Conservation (phyloP, 2,113 vertebrate species). For the Scomber scombrus region DNA sequence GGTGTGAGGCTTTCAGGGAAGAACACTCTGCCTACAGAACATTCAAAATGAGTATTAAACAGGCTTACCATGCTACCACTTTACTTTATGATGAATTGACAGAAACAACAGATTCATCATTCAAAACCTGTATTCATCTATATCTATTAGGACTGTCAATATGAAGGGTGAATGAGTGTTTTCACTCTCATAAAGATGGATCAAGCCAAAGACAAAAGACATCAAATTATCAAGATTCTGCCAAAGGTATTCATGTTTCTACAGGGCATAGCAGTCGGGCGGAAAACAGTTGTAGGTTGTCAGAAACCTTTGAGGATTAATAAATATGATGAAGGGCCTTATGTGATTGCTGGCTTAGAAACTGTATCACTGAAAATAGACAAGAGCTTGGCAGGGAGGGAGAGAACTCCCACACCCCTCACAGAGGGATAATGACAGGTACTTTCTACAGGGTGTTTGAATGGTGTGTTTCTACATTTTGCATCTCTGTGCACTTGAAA, state of each 20-base stretch:
- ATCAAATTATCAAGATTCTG: slow-evolving; percentile 62
- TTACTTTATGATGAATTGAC: slow-evolving; percentile 15
- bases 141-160: slow-evolving; percentile 46
- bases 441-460: slow-evolving; percentile 56
- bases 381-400: slow-evolving; percentile 70
- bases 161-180: slow-evolving; percentile 32
- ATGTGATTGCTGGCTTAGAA: slow-evolving; percentile 82
- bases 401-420: slow-evolving; percentile 75
- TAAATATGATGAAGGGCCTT: slow-evolving; percentile 82
- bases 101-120: slow-evolving; percentile 10
- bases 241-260: slow-evolving; percentile 75
- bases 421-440: slow-evolving; percentile 73
- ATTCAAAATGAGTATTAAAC: slow-evolving; percentile 30
- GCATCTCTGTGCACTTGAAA: slow-evolving; percentile 49
- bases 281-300: slow-evolving; percentile 81
- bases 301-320: slow-evolving; percentile 80
- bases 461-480: slow-evolving; percentile 33
- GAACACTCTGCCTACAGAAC: slow-evolving; percentile 11
- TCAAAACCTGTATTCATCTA: slow-evolving; percentile 30
- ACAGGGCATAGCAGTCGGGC: slow-evolving; percentile 75
- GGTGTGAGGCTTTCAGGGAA: slow-evolving; percentile 66
- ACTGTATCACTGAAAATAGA: slow-evolving; percentile 81
- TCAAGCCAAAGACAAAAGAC: slow-evolving; percentile 56
- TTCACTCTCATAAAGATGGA: slow-evolving; percentile 53
- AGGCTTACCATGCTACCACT: slow-evolving; percentile 39